Evolutionary conservation across 2,888 invertebrate species (phyloP), one percentile per base, ranked within the genome.

Genomic region (Orthonevra nobilis): DNA sequence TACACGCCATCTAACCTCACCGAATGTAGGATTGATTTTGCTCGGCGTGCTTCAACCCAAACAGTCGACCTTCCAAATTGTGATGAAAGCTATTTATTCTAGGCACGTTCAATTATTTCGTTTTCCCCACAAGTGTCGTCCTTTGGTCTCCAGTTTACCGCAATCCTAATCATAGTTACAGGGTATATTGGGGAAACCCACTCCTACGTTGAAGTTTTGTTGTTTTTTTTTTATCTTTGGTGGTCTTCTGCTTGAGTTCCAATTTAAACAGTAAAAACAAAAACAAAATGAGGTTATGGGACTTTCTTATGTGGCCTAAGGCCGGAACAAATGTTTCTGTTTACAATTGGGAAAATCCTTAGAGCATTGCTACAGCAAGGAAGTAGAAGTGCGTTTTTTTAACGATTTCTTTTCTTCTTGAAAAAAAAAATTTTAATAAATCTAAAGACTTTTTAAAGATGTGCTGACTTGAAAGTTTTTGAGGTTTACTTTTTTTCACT

Each of bases 231-330:
- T 10, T 32, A 26, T 50, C 48, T 26, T 50, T 5, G 20, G 30
- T 26, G 63, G 23, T 5, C 30, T 40, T 7, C 56, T 10, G 28
- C 15, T 38, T 34, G 30, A 15, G 54, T 56, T 56, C 17, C 61
- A 44, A 63, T 75, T 75, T 75, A 40, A 63, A 69, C n/a, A 69
- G 56, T 75, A n/a, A n/a, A n/a, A n/a, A n/a, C n/a, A n/a, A n/a
- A n/a, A n/a, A n/a, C 50, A 63, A 75, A 48, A 58, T 46, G 14
- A 75, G 69, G 54, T 61, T 50, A n/a, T 61, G 52, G 60, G 60
- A 15, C 54, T 17, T 61, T 30, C 44, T 46, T 26, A 23, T 69
- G 32, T 42, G 54, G 38, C 69, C 74, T 69, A 9, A 36, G 61
- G 61, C 48, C 15, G 40, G 40, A 61, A 20, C 38, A 15, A 61